These are phyloP conservation scores for Ceuthmochares aereus DNA, from an alignment of 2,113 vertebrate genomes.

Conservation along the genomic window DNA sequence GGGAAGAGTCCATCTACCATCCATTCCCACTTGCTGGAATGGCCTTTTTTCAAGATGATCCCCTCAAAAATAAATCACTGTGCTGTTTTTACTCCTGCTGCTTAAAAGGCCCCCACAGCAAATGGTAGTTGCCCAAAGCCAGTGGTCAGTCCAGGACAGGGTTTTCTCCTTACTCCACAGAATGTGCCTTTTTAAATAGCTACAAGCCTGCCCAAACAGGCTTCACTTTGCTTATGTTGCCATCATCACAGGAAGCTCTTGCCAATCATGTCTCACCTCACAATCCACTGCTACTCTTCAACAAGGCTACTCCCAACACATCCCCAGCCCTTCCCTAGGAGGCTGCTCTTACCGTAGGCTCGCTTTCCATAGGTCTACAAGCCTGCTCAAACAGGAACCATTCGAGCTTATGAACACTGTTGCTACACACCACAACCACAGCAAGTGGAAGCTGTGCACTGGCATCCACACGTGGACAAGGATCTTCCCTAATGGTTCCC, in stretches of 20 bases:
- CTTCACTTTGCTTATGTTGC: not conserved
- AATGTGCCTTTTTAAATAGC: not conserved
- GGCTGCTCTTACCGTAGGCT: accelerated
- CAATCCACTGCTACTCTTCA: not conserved
- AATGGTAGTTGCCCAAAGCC: not conserved
- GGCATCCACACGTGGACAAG: not conserved
- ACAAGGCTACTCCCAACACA: not conserved
- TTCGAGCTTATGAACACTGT: not conserved
- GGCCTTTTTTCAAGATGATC: not conserved
- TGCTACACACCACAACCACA: not conserved
- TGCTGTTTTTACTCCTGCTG: not conserved
- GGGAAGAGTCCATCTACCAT: not conserved
- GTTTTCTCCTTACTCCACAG: not conserved
- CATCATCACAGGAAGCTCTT: not conserved
- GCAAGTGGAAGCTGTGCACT: not conserved
- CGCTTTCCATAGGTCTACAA: not conserved
- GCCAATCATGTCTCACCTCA: not conserved
- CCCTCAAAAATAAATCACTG: not conserved
- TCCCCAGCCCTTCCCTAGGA: not conserved
- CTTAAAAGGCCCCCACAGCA: not conserved
- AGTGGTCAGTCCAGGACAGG: not conserved
- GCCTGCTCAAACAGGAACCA: not conserved
- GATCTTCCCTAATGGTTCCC: accelerated
- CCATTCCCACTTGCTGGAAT: not conserved
- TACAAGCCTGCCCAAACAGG: not conserved